These are phyloP conservation scores for Lepisosteus oculatus DNA, from an alignment of 2,113 vertebrate species.

Conservation along the genomic window DNA sequence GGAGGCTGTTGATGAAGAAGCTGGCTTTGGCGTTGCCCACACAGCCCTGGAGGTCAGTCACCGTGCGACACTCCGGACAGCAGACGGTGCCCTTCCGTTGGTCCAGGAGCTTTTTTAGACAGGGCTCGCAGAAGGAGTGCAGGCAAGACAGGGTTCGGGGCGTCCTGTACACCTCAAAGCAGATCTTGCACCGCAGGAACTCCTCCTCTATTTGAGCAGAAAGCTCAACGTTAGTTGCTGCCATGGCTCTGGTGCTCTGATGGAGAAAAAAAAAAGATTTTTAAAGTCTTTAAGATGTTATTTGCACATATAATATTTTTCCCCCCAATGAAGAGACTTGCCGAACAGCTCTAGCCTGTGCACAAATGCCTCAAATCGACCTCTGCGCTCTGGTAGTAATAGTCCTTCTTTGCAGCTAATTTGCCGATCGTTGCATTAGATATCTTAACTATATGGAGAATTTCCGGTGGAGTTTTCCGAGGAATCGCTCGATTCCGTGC, in stretches of 20 bases:
- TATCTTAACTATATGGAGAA: too few species aligned
- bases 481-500: too few species aligned
- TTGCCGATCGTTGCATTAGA: too few species aligned
- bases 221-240: slow-evolving; percentile 1
- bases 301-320: too few species aligned
- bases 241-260: slow-evolving; percentile 18
- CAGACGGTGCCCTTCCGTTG: slow-evolving; percentile 5
- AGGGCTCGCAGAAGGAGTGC: slow-evolving; percentile 33
- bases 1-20: slow-evolving; percentile 34
- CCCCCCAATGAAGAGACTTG: too few species aligned
- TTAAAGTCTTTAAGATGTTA: too few species aligned
- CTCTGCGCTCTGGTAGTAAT: too few species aligned
- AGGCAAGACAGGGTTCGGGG: slow-evolving; percentile 29
- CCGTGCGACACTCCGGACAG: slow-evolving; percentile 26
- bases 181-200: slow-evolving; percentile 37
- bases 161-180: slow-evolving; percentile 22
- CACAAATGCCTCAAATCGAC: too few species aligned
- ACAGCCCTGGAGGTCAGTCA: slow-evolving; percentile 17
- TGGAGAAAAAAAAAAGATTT: not conserved
- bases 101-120: slow-evolving; percentile 17
- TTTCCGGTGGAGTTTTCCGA: too few species aligned
- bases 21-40: slow-evolving; percentile 24
- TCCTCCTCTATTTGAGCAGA: slow-evolving; percentile 32
- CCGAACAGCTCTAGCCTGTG: too few species aligned
- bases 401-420: too few species aligned